Base-by-base conservation (phyloP, 2,888 invertebrate genomes). In the Agapostemon virescens region DNA sequence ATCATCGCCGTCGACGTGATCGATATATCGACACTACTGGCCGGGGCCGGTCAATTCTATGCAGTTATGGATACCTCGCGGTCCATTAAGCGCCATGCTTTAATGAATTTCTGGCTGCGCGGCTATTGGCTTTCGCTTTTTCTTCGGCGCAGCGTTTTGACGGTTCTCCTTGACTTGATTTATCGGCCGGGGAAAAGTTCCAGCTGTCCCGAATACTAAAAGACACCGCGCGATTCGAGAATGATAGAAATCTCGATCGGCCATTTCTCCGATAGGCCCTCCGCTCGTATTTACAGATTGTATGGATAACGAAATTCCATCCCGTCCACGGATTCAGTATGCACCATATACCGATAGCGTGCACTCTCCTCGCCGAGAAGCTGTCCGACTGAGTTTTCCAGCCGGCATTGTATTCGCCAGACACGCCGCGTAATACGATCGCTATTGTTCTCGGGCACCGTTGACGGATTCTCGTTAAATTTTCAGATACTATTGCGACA, bases 1-100 rank as follows among this genome's bases (percentile, higher is more conserved):
- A 90, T 90, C 90, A 90, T 89, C 87, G 85, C 74, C 75, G 77
- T 72, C 81, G 87, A 88, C 88, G 85, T 88, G 90, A 90, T 90
- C 88, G 88, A 89, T 89, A 89, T 79, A 82, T 85, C 82, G 82
- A 85, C 82, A 79, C 79, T 69, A 71, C 71, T 70, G 67, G 42
- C 64, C 69, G 42, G 61, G 78, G 68, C 73, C 82, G 82, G 77
- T 79, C 79, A 64, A 86, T 85, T 81, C 79, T 72, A 52, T 79
- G 67, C 63, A 77, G 74, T 70, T 67, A 58, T 70, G 67, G 69
- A 74, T 71, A 72, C 76, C 74, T 77, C 77, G 69, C 68, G 74
- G 74, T 73, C 81, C 81, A 81, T 86, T 87, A 82, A 84, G 55
- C 74, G 73, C 72, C 77, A 82, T 68, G 45, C 45, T 77, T 79